Conservation (phyloP, 2,888 invertebrate genomes). For the Eristalis arbustorum region DNA sequence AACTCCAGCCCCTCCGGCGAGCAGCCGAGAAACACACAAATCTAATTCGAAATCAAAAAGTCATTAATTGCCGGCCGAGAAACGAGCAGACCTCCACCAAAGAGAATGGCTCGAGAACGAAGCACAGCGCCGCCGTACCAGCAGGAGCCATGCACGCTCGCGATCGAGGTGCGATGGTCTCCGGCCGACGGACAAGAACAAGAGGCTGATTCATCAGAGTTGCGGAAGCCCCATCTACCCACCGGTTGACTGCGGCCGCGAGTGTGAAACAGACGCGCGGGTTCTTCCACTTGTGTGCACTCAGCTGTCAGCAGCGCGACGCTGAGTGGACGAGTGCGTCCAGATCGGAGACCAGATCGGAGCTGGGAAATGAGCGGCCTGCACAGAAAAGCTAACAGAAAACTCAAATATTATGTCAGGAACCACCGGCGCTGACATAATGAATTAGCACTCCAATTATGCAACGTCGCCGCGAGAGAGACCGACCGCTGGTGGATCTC, state of each 20-base stretch:
- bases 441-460: slow-evolving; percentile 19
- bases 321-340: background rate
- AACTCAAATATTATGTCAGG: slow-evolving; percentile 16
- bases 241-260: background rate
- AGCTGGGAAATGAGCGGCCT: background rate
- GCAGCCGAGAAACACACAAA: background rate
- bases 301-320: background rate
- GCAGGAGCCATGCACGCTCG: background rate
- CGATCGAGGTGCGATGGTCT: background rate
- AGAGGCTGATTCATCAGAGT: background rate
- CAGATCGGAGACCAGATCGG: background rate
- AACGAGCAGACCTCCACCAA: background rate
- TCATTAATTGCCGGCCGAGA: slow-evolving; percentile 4
- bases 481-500: background rate
- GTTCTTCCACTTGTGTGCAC: background rate
- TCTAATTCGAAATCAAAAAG: slow-evolving; percentile 4
- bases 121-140: background rate
- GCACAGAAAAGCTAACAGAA: background rate
- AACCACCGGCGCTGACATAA: slow-evolving; percentile 16
- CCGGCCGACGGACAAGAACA: background rate
- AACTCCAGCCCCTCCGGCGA: background rate
- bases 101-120: slow-evolving; percentile 8
- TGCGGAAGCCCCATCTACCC: slow-evolving; percentile 25
- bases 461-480: background rate
- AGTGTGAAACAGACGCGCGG: background rate